Conservation (phyloP, 2,888 invertebrate genomes). For the Apomyelois bistriatella region DNA sequence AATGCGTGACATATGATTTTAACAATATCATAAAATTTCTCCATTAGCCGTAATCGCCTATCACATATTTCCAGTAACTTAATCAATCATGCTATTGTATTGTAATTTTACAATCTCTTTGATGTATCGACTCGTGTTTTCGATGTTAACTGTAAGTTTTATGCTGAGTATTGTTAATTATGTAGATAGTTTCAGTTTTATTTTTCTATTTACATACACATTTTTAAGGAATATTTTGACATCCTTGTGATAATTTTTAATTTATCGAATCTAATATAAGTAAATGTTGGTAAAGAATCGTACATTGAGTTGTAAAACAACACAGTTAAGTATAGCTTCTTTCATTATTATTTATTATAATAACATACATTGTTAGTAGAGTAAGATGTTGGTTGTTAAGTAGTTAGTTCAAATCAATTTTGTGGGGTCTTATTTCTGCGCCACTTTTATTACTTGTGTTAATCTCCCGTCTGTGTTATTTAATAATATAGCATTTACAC, state of each 20-base stretch:
- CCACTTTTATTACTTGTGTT: slow-evolving; percentile 22
- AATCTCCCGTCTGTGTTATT: neutral
- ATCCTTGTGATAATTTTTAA: slow-evolving; percentile 19
- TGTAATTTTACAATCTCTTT: slow-evolving; percentile 15
- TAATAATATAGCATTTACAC: slow-evolving; percentile 2
- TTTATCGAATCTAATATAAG: slow-evolving; percentile 11
- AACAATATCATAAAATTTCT: too few relatives aligned
- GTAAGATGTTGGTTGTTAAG: slow-evolving; percentile 35
- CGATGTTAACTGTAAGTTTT: slow-evolving; percentile 11
- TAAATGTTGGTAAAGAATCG: slow-evolving; percentile 16
- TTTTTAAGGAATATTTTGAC: slow-evolving; percentile 14
- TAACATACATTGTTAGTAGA: slow-evolving; percentile 38
- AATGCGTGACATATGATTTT: too few relatives aligned
- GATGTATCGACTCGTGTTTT: slow-evolving; percentile 15
- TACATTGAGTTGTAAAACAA: slow-evolving; percentile 29
- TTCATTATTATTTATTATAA: slow-evolving; percentile 40
- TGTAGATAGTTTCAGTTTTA: slow-evolving; percentile 19
- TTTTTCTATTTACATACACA: slow-evolving; percentile 16
- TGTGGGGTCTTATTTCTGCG: slow-evolving; percentile 22
- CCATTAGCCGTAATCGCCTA: too few relatives aligned
- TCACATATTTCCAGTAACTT: slow-evolving; percentile 10
- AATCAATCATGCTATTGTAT: slow-evolving; percentile 11
- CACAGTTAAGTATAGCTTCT: slow-evolving; percentile 32
- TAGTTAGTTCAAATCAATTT: slow-evolving; percentile 35
- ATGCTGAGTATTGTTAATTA: slow-evolving; percentile 19